These are phyloP conservation scores for Apoderus coryli DNA, from an alignment of 2,888 invertebrate genomes.

Conservation along the genomic window DNA sequence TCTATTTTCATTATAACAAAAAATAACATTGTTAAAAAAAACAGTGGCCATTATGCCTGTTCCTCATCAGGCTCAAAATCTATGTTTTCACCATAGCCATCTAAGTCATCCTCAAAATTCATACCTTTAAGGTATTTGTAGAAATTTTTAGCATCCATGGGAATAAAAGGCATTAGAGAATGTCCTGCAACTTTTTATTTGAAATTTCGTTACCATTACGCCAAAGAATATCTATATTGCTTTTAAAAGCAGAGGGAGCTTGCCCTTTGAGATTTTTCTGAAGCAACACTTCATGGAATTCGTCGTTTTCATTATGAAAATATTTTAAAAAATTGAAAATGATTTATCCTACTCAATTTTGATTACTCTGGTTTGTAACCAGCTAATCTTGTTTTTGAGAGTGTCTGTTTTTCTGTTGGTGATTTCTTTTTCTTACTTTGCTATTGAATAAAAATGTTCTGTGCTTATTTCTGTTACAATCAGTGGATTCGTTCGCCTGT, in stretches of 20 bases:
- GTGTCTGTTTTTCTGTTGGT: conserved; percentile 5
- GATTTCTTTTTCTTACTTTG: conserved; percentile 4
- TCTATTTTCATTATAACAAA: too few relatives aligned
- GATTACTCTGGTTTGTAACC: conserved; percentile 6
- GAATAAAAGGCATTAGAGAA: conserved; percentile 7
- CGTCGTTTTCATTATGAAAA: conserved; percentile 3
- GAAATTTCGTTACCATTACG: conserved; percentile 6
- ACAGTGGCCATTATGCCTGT: background rate
- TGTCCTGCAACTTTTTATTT: conserved; percentile 4
- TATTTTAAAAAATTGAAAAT: conserved; percentile 3
- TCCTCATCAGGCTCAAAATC: conserved; percentile 5
- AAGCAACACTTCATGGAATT: conserved; percentile 5
- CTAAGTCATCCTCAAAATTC: conserved; percentile 4
- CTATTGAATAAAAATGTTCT: conserved; percentile 2
- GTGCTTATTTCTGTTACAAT: conserved; percentile 1
- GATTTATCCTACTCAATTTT: conserved; percentile 3
- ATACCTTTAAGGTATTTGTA: conserved; percentile 6
- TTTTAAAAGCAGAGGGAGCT: conserved; percentile 5
- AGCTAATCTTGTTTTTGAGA: conserved; percentile 6
- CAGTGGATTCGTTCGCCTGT: too few relatives aligned
- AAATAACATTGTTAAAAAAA: conserved; percentile 3
- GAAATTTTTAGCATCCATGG: conserved; percentile 3
- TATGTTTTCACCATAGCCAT: conserved; percentile 4
- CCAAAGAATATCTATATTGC: conserved; percentile 5
- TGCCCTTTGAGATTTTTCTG: conserved; percentile 3